These are phyloP conservation scores for Pseudeuparius sepicola DNA, from an alignment of 2,888 invertebrate species.

Conservation along the genomic window DNA sequence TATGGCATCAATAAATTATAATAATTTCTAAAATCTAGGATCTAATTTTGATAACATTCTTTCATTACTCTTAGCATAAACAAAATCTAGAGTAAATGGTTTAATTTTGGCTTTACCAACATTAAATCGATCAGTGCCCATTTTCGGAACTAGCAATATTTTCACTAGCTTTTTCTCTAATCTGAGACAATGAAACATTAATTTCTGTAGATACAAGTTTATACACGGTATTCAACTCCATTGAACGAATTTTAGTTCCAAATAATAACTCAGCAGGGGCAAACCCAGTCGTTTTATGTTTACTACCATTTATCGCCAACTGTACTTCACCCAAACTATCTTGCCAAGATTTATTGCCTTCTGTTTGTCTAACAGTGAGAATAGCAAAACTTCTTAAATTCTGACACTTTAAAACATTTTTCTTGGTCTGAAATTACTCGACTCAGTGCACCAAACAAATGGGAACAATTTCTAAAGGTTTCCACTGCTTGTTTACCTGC, in stretches of 20 bases:
- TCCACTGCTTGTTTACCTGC: no score
- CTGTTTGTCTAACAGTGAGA: no score
- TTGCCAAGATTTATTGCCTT: not conserved
- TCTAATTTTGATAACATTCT: conserved; percentile 12
- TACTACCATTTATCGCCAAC: conserved; percentile 9
- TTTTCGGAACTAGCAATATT: conserved; percentile 8
- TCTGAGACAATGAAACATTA: conserved; percentile 2
- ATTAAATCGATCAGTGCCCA: no score
- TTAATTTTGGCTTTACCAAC: no score
- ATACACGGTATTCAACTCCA: conserved; percentile 5
- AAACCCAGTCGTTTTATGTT: conserved; percentile 7
- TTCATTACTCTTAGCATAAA: no score
- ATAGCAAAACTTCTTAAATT: no score
- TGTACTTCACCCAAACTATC: conserved; percentile 10
- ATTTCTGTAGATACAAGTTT: not conserved
- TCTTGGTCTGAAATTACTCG: no score
- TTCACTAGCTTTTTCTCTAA: not conserved
- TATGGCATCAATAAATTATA: no score
- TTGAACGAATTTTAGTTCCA: conserved; percentile 12
- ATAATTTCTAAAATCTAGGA: conserved; percentile 5
- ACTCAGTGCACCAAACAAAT: no score
- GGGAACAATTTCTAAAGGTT: no score
- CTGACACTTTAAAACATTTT: no score
- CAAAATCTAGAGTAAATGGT: conserved; percentile 5
- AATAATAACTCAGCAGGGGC: conserved; percentile 11